These are phyloP conservation scores for Bufo gargarizans DNA, from an alignment of 2,113 vertebrate species.

Conservation along the genomic window DNA sequence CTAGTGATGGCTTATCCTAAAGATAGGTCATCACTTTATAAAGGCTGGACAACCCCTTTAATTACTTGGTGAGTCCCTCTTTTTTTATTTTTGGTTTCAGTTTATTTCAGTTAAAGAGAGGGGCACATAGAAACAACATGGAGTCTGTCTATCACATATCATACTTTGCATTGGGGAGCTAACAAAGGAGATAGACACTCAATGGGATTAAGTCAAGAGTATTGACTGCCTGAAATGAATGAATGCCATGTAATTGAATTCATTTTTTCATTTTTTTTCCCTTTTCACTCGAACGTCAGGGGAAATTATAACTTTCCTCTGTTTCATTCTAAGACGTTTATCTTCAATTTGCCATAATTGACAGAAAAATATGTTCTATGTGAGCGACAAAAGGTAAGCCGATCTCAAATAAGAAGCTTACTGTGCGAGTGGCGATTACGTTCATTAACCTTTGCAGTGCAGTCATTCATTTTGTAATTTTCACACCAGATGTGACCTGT, in stretches of 20 bases:
- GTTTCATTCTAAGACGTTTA: slow-evolving; percentile 11
- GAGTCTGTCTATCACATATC: neutral
- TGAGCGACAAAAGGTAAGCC: neutral
- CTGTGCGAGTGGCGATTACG: neutral
- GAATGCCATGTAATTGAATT: neutral
- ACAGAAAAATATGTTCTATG: neutral
- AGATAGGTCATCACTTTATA: too few relatives aligned
- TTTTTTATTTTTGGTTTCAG: too few relatives aligned
- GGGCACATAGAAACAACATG: neutral
- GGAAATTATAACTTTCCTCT: slow-evolving; percentile 25
- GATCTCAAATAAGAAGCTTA: neutral
- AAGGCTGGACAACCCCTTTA: too few relatives aligned
- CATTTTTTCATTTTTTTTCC: neutral
- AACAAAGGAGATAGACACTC: neutral
- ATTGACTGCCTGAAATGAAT: neutral
- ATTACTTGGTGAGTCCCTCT: too few relatives aligned
- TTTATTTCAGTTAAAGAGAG: too few relatives aligned
- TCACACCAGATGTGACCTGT: neutral
- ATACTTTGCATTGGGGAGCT: neutral
- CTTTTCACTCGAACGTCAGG: neutral
- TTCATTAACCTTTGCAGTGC: neutral
- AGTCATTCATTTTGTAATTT: neutral
- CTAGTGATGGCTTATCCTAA: too few relatives aligned
- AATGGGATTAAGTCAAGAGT: neutral
- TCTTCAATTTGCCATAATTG: slow-evolving; percentile 50